Base-by-base conservation (phyloP, 2,888 invertebrate species). In the Acrobasis suavella region DNA sequence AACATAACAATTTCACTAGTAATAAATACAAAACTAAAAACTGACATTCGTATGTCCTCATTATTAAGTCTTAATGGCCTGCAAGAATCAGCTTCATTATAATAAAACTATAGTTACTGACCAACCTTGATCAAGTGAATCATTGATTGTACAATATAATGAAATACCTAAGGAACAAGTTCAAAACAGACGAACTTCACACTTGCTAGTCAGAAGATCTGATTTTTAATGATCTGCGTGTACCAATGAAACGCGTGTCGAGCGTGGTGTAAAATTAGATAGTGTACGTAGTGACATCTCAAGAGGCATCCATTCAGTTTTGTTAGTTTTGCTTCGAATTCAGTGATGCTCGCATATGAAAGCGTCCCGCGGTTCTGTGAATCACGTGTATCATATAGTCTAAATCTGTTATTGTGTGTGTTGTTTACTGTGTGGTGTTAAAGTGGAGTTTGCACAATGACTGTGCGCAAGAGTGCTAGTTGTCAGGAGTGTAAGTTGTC, bases 181-280 rank as follows among this genome's bases (percentile, higher is more conserved):
- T 52, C 15, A 37, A 32, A 17, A 52, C 52, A 32, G n/a, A 37
- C 52, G 32, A 32, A 52, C n/a, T 12, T 32, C 32, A n/a, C 46
- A 46, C 14, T 46, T n/a, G 12, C 46, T n/a, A 46, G 46, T 46
- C 0, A 14, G 10, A n/a, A 46, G 12, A 12, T 37, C 14, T 65
- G 68, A 66, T 71, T 77, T 76, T 77, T 73, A 69, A 51, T 59
- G 73, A 73, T 80, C 75, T 80, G 80, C 70, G 75, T 66, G 78
- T 82, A 51, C 72, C 65, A 72, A 62, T 62, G 72, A 71, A 67
- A 69, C 75, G 63, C 66, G 69, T 69, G 73, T 69, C 78, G 75
- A 75, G 73, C 70, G 70, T 74, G 64, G 78, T 80, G 80, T 89
- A 91, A 85, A 83, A 83, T 83, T 90, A 91, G 90, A 84, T 64